A percentile compares a stretch with the other conserved stretches of the same genome.
These are phyloP conservation scores for Lithosia quadra DNA, from an alignment of 2,888 invertebrate species.

Conservation along the genomic window DNA sequence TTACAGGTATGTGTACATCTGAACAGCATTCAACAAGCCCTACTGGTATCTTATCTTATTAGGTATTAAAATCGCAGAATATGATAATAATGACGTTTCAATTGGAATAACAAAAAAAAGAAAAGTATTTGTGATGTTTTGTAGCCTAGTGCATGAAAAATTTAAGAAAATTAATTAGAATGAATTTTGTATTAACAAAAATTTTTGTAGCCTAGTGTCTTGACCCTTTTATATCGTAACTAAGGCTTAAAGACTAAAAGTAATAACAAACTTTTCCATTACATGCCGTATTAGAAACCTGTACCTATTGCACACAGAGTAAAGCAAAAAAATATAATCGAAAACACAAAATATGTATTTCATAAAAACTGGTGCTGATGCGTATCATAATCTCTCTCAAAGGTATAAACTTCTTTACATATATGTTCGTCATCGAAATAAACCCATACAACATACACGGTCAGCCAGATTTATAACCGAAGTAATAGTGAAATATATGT, in stretches of 20 bases:
- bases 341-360: not conserved
- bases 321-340: not conserved
- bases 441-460: not conserved
- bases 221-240: not conserved
- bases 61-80: not conserved
- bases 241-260: not conserved
- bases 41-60: not conserved
- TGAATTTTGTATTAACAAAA: not conserved
- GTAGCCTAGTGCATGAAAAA: not conserved
- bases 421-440: not conserved
- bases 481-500: not conserved
- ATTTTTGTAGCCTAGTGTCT: not conserved
- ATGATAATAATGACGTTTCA: not conserved
- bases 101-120: not conserved
- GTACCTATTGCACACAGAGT: not conserved
- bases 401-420: not conserved
- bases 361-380: not conserved
- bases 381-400: not conserved
- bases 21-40: not conserved
- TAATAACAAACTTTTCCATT: not conserved
- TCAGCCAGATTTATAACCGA: not conserved
- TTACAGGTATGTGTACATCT: not conserved
- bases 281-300: not conserved
- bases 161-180: not conserved
- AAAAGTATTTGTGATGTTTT: not conserved